Percentiles rank a stretch among this genome's conserved stretches.
Conservation (phyloP, 2,888 invertebrate genomes). For the Clostera curtula region DNA sequence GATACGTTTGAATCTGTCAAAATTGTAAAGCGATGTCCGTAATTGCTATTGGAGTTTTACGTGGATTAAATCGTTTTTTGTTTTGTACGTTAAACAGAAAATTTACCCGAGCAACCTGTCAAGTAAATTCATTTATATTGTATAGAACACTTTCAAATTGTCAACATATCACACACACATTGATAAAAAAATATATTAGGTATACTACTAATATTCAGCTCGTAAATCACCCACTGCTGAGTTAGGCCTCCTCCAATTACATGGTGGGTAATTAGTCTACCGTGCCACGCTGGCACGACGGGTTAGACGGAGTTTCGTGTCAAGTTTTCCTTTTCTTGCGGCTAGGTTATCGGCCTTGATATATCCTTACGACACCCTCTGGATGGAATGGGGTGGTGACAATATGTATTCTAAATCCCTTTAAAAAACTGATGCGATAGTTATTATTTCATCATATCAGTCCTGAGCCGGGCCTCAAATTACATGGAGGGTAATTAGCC, state of each 20-base stretch:
- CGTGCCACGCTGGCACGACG: no score
- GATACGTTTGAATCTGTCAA: slow-evolving; percentile 25
- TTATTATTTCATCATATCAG: no score
- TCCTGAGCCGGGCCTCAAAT: no score
- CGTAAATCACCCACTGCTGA: neutral
- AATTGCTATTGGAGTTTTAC: slow-evolving; percentile 19
- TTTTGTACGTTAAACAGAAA: slow-evolving; percentile 13
- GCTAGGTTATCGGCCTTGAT: no score
- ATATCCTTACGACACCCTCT: no score
- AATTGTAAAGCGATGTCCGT: slow-evolving; percentile 26
- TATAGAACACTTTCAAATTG: slow-evolving; percentile 3
- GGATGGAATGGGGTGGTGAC: no score
- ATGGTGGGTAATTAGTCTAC: neutral
- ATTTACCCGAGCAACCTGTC: neutral
- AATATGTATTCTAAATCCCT: no score
- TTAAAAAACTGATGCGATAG: no score
- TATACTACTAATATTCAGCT: slow-evolving; percentile 8
- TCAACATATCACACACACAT: slow-evolving; percentile 4
- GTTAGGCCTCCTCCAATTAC: neutral
- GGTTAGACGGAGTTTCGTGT: no score
- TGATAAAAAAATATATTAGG: slow-evolving; percentile 15
- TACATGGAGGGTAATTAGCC: no score
- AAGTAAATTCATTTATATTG: neutral
- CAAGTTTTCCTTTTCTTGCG: no score
- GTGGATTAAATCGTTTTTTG: slow-evolving; percentile 13